phyloP scores from a whole-genome alignment of 2,797 vertebrate genomes.

The Gouania willdenowi region DNA sequence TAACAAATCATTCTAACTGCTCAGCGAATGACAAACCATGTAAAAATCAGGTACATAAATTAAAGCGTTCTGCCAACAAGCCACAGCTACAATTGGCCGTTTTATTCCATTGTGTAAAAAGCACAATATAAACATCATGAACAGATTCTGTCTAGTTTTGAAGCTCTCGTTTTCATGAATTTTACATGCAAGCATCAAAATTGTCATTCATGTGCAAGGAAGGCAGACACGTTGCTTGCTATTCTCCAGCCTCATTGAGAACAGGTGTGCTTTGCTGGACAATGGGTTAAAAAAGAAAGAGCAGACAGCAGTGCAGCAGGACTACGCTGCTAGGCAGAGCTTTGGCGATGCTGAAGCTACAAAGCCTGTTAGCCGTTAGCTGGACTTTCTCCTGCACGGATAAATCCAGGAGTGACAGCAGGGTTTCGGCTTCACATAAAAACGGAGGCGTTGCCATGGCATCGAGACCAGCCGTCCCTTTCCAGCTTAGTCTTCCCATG shows the following conservation, averaged over 20 bases:
- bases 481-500: no score
- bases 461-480: neutral
- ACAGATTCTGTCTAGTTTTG: slow-evolving; percentile 16
- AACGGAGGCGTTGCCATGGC: slow-evolving; percentile 45
- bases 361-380: slow-evolving; percentile 71
- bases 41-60: slow-evolving; percentile 37
- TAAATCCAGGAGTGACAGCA: slow-evolving; percentile 24
- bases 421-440: slow-evolving; percentile 19
- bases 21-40: slow-evolving; percentile 38
- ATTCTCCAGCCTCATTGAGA: slow-evolving; percentile 23
- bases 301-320: slow-evolving; percentile 45
- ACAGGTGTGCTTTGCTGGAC: slow-evolving; percentile 39
- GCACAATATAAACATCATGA: slow-evolving; percentile 17
- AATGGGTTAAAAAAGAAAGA: neutral
- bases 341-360: slow-evolving; percentile 89
- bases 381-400: slow-evolving; percentile 72
- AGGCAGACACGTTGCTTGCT: slow-evolving; percentile 16
- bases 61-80: slow-evolving; percentile 56
- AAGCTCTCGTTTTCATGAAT: slow-evolving; percentile 4
- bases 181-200: slow-evolving; percentile 38
- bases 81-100: slow-evolving; percentile 59
- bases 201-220: slow-evolving; percentile 13
- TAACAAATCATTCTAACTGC: slow-evolving; percentile 30
- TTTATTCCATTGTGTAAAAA: slow-evolving; percentile 34
- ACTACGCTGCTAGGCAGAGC: slow-evolving; percentile 68